Base-by-base conservation (phyloP, 1,140 invertebrate genomes). In the Lucilia cuprina region DNA sequence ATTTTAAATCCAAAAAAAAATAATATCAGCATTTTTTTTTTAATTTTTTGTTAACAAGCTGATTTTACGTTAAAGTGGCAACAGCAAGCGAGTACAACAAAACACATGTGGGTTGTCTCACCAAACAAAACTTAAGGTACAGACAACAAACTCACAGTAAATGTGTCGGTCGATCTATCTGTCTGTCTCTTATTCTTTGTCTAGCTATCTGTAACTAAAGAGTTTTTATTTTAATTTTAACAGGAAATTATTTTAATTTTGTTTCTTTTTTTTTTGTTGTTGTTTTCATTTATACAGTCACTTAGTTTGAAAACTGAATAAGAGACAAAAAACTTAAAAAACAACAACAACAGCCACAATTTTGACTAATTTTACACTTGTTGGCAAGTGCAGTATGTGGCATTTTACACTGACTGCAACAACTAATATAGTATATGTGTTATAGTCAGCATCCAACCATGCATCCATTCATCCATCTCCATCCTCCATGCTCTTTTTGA, bases 351-450 rank as follows among this genome's bases (percentile, higher is more conserved):
- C 9, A 21, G 25, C 25, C 25, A 14, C 19, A 80, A 49, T 70
- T 82, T 84, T 74, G 50, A 84, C 84, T 74, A 84, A 84, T 84
- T 84, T 84, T 83, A 84, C 80, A 84, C 84, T 84, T 74, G 82
- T 60, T 84, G 84, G 84, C 84, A 84, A 35, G 25, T 65, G 55
- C 50, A 65, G 74, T 83, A 70, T 82, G 74, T 74, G 30, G 84
- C 78, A 60, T 60, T 60, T 60, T 60, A 60, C 55, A 60, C 70
- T 55, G 41, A 41, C 41, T 80, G 19, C 80, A 49, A 77, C 65
- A 70, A 65, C 14, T 21, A 21, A n/a, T 19, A 1, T 21, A 78
- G 25, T 35, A 60, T 75, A 77, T 47, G 65, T 70, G 65, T 70
- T 70, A 70, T 21, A 25, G 25, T 30, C 47, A 83, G 74, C 83